These are phyloP conservation scores for Melanotus villosus DNA, from an alignment of 2,888 invertebrate species.

Conservation along the genomic window DNA sequence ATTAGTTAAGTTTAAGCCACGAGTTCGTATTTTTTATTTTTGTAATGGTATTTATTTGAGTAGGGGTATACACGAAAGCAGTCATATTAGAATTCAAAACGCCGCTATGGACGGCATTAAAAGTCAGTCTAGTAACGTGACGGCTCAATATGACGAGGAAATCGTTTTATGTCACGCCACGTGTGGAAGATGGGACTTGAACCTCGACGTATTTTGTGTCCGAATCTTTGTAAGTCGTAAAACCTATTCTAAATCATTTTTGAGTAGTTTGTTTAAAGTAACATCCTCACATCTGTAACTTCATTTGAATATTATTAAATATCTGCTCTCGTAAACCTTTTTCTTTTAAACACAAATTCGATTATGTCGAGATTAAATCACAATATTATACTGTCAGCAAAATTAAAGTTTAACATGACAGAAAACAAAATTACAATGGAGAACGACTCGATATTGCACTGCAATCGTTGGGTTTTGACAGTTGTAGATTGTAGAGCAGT, in stretches of 20 bases:
- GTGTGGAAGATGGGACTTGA: slow-evolving; percentile 6
- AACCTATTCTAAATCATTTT: not conserved
- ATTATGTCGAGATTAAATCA: too few relatives aligned
- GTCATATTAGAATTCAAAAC: slow-evolving; percentile 12
- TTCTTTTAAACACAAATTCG: too few relatives aligned
- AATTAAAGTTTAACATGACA: too few relatives aligned
- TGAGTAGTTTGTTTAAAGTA: not conserved
- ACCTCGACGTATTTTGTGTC: not conserved
- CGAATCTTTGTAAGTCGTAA: not conserved
- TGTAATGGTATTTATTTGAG: too few relatives aligned
- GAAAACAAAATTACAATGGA: too few relatives aligned
- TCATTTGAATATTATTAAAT: too few relatives aligned
- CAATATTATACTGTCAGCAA: too few relatives aligned
- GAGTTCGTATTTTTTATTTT: not conserved
- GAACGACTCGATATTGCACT: too few relatives aligned
- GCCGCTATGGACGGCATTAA: not conserved
- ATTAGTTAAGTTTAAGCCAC: not conserved
- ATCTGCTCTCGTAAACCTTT: too few relatives aligned
- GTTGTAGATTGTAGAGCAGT: too few relatives aligned
- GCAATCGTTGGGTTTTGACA: too few relatives aligned
- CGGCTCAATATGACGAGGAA: slow-evolving; percentile 12
- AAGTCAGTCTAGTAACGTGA: slow-evolving; percentile 9
- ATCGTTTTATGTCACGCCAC: slow-evolving; percentile 22
- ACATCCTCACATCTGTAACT: too few relatives aligned
- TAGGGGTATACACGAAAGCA: not conserved